Conservation (phyloP, 2,113 vertebrate genomes). For the Dasyurus viverrinus region DNA sequence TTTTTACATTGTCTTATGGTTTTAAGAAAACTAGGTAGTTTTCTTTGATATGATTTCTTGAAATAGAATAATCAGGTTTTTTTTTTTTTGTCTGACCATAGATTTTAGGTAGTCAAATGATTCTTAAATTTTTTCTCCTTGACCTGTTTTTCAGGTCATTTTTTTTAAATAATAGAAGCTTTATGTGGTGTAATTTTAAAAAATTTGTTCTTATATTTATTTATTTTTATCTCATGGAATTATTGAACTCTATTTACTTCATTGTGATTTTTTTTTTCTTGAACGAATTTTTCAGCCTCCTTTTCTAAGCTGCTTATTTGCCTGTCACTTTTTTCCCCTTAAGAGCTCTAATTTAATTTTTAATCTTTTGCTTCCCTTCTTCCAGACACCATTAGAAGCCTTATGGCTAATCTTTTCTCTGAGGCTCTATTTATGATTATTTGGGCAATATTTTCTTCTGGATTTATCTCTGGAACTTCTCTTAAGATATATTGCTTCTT, state of each 20-base stretch:
- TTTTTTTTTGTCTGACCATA: not conserved
- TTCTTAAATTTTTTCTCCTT: not conserved
- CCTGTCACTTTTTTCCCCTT: not conserved
- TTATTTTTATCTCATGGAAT: not conserved
- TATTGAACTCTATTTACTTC: not conserved
- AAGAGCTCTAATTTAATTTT: not conserved
- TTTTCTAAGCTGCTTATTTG: not conserved
- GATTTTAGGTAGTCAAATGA: not conserved
- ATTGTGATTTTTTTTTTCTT: not conserved
- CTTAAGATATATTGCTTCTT: not conserved
- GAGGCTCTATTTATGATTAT: not conserved
- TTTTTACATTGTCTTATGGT: not conserved
- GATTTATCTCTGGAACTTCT: not conserved
- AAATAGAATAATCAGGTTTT: not conserved
- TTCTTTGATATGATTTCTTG: not conserved
- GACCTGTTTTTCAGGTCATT: not conserved
- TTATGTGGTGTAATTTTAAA: not conserved
- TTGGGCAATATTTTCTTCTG: not conserved
- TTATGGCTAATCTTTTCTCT: not conserved
- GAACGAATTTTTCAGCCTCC: not conserved
- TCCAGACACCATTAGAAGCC: not conserved
- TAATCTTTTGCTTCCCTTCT: not conserved
- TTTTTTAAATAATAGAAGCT: not conserved
- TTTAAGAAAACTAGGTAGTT: not conserved
- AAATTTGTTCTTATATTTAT: not conserved